Conservation (phyloP, 1,140 invertebrate species). For the Oreohelix idahoensis region DNA sequence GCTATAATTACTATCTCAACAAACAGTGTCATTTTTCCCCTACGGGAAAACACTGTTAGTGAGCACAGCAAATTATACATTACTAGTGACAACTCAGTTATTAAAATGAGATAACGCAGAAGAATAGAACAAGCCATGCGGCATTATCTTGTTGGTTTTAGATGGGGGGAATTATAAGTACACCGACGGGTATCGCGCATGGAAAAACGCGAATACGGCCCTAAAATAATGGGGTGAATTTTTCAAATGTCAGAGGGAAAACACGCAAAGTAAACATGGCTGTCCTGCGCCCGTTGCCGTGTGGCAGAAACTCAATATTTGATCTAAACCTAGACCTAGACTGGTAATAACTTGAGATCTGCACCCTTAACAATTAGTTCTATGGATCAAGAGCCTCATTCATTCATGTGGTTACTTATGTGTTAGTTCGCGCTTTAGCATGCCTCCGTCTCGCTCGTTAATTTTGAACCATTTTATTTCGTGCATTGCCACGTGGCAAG, state of each 20-base stretch:
- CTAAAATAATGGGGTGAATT: background rate
- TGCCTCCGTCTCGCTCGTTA: too few species aligned
- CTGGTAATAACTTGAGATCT: background rate
- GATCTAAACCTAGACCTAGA: background rate
- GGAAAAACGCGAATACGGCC: background rate
- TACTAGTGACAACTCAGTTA: background rate
- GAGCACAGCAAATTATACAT: background rate
- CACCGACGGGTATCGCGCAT: background rate
- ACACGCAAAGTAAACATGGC: background rate
- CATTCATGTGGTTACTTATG: background rate
- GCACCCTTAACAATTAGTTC: background rate
- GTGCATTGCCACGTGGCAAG: background rate
- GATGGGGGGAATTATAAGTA: background rate
- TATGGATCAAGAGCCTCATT: background rate
- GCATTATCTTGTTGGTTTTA: background rate
- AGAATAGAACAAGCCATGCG: background rate
- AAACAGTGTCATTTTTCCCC: background rate
- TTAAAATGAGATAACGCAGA: background rate
- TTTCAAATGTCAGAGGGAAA: background rate
- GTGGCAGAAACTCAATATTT: constrained; percentile 8
- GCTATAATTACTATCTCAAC: background rate
- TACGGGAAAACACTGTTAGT: background rate
- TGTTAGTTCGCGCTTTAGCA: background rate
- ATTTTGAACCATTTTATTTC: too few species aligned
- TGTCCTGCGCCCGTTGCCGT: background rate